These are phyloP conservation scores for Aphidius gifuensis DNA, from an alignment of 1,140 invertebrate species.

Conservation along the genomic window DNA sequence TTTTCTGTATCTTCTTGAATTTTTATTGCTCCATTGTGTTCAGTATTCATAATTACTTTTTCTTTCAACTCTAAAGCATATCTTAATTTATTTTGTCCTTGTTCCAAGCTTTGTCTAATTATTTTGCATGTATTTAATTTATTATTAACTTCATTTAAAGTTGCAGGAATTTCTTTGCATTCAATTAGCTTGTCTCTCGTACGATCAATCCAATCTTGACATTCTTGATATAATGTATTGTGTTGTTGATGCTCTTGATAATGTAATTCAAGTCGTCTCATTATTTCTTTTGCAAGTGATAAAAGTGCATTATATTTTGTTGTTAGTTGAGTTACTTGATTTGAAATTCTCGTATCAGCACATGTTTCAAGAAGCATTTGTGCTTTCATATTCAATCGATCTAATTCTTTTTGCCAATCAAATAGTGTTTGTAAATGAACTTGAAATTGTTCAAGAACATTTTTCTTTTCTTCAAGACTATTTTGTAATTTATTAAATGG, in stretches of 20 bases:
- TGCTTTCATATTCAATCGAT: slow-evolving; percentile 87
- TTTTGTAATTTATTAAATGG: slow-evolving; percentile 88
- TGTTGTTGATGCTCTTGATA: slow-evolving; percentile 91
- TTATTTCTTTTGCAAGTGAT: slow-evolving; percentile 88
- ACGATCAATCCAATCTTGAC: slow-evolving; percentile 85
- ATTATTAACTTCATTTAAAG: slow-evolving; percentile 75
- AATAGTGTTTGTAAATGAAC: slow-evolving; percentile 85
- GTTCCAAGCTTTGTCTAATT: slow-evolving; percentile 80
- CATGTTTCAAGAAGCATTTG: slow-evolving; percentile 88
- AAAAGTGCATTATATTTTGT: slow-evolving; percentile 92
- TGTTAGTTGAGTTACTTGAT: slow-evolving; percentile 88
- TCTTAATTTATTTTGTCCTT: slow-evolving; percentile 85
- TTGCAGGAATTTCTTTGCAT: slow-evolving; percentile 73
- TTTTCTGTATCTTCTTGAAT: slow-evolving; percentile 88
- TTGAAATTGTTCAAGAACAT: slow-evolving; percentile 87
- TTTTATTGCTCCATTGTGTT: slow-evolving; percentile 78
- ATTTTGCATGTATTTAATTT: slow-evolving; percentile 81
- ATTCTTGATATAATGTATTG: slow-evolving; percentile 84
- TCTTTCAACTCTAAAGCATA: slow-evolving; percentile 90
- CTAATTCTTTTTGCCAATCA: slow-evolving; percentile 90
- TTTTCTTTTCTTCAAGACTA: slow-evolving; percentile 84
- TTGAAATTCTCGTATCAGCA: slow-evolving; percentile 88
- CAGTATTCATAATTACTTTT: slow-evolving; percentile 87
- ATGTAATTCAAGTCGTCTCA: slow-evolving; percentile 84
- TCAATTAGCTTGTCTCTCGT: slow-evolving; percentile 79